Evolutionary conservation across 2,888 invertebrate genomes (phyloP), one percentile per base, ranked within the genome.

Genomic region (Lordiphosa andalusiaca): DNA sequence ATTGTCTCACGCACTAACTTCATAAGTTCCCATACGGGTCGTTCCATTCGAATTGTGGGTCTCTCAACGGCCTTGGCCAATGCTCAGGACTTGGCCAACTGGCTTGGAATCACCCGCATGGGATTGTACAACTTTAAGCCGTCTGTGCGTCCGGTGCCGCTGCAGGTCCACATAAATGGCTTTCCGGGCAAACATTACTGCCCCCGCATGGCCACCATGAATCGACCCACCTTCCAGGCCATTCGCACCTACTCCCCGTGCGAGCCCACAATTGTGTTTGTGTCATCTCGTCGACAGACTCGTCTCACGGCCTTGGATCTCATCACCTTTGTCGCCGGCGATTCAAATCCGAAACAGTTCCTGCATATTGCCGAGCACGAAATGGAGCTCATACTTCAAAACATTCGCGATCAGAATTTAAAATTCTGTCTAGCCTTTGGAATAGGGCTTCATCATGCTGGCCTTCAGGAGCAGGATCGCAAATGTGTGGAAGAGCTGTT

Each of bases 171-270:
- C 85, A 97, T 98, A 75, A 93, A 95, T 48, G 99, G 99, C 0
- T 99, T 97, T 88, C 95, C 98, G 0, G 99, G 98, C 3, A 71
- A 98, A 70, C 98, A 99, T 89, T 99, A 99, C 90, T 99, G 99
- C 85, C 99, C 99, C 0, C 93, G 99, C 46, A 99, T 99, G 99
- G 95, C 98, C 65, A 95, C 98, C 0, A 99, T 99, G 99, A 99
- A 99, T 90, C 96, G 98, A 84, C 99, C 99, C 0, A 95, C 97
- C 0, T 99, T 96, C 91, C 96, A 97, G 89, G 97, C 98, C 0
- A 98, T 99, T 66, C 93, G 95, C 42, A 95, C 95, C 52, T 96
- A 99, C 88, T 98, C 99, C 0, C 96, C 98, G 0, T 90, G 91
- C 51, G 97, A 98, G 82, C 99, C 99, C 0, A 92, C 95, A 0